These are phyloP conservation scores for Scomberomorus guttatus DNA, from an alignment of 2,797 vertebrate genomes.

Conservation along the genomic window DNA sequence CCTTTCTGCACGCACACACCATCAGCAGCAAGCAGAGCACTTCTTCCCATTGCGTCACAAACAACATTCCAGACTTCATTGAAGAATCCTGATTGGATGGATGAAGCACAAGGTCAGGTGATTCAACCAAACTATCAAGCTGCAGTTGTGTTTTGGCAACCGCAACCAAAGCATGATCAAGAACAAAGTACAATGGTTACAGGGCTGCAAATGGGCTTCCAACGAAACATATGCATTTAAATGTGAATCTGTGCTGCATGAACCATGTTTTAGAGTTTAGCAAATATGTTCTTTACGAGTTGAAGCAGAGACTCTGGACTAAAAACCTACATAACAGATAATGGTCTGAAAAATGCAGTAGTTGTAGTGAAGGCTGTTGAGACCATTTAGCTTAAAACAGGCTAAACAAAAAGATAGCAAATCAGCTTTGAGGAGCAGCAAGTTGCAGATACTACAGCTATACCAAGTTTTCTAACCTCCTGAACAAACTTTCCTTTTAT, in stretches of 20 bases:
- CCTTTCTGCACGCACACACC: not conserved
- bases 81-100: slow-evolving; percentile 19
- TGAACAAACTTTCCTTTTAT: not conserved
- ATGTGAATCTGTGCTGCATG: not conserved
- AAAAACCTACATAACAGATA: too few relatives aligned
- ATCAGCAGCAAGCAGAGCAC: not conserved
- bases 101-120: not conserved
- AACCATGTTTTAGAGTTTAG: not conserved
- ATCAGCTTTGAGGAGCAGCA: too few relatives aligned
- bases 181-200: slow-evolving; percentile 12
- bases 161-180: not conserved
- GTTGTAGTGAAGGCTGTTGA: too few relatives aligned
- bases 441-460: too few relatives aligned
- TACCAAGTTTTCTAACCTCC: not conserved
- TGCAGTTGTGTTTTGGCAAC: slow-evolving; percentile 29
- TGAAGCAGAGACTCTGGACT: not conserved
- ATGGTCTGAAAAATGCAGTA: too few relatives aligned
- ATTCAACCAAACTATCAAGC: not conserved
- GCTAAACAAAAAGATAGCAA: too few relatives aligned
- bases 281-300: not conserved
- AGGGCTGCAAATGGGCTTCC: not conserved
- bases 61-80: not conserved
- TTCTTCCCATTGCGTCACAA: slow-evolving; percentile 20
- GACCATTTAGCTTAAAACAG: too few relatives aligned
- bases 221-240: not conserved